Evolutionary conservation across 2,113 vertebrate species (phyloP).

Genomic region (Semicossyphus pulcher): DNA sequence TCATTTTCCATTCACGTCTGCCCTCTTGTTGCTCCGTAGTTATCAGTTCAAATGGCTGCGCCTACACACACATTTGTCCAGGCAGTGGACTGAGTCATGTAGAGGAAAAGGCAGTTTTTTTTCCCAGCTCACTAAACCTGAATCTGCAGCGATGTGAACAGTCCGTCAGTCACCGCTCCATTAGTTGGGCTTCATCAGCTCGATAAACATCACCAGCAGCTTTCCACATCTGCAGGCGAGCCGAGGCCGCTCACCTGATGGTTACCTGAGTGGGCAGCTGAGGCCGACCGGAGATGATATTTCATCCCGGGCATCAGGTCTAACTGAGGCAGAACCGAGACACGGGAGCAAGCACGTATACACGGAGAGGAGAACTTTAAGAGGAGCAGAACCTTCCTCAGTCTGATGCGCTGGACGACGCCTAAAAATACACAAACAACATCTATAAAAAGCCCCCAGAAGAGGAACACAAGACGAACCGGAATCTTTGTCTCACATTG

Average conservation of each 20-base stretch:
- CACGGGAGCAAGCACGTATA: not conserved
- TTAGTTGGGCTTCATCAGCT: slow-evolving; percentile 15
- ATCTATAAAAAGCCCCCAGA: slow-evolving; percentile 34
- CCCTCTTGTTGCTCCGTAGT: not conserved
- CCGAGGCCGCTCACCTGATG: slow-evolving; percentile 41
- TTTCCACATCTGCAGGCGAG: slow-evolving; percentile 6
- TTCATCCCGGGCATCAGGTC: slow-evolving; percentile 65
- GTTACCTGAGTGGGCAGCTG: slow-evolving; percentile 60
- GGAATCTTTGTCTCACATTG: slow-evolving; percentile 63
- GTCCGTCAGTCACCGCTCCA: slow-evolving; percentile 6
- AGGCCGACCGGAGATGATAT: slow-evolving; percentile 68
- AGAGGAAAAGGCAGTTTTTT: not conserved
- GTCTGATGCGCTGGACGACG: slow-evolving; percentile 7
- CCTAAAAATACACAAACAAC: slow-evolving; percentile 44
- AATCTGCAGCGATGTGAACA: slow-evolving; percentile 7
- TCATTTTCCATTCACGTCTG: not conserved
- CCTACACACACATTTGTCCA: not conserved
- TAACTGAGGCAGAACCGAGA: slow-evolving; percentile 36
- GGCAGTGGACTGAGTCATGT: not conserved
- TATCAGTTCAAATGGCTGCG: not conserved
- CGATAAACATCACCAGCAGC: slow-evolving; percentile 28
- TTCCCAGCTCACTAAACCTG: not conserved
- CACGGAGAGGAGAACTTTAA: not conserved
- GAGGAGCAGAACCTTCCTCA: slow-evolving; percentile 1
- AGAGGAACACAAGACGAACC: slow-evolving; percentile 16